These are phyloP conservation scores for Bombus huntii DNA, from an alignment of 1,140 invertebrate species.

Conservation along the genomic window DNA sequence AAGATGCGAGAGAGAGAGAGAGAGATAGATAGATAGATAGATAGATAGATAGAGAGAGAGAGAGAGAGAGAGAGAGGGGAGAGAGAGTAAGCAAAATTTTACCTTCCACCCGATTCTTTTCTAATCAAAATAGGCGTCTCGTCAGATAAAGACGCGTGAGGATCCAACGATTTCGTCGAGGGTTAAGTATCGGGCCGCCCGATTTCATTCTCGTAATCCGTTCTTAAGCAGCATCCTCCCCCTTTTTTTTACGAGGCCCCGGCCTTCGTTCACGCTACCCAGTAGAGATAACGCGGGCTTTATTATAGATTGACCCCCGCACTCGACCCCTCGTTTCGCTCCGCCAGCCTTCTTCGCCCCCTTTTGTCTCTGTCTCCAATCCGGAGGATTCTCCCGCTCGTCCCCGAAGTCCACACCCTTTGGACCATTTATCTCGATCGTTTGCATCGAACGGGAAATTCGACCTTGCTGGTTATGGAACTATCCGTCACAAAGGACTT, in stretches of 20 bases:
- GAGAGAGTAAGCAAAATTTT: not conserved
- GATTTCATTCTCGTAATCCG: conserved; percentile 81
- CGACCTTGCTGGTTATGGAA: conserved; percentile 2
- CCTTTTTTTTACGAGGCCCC: conserved; percentile 79
- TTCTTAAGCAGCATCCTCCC: conserved; percentile 78
- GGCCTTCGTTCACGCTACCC: conserved; percentile 77
- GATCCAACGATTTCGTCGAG: conserved; percentile 19
- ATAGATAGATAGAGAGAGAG: too few relatives aligned
- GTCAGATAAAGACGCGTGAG: conserved; percentile 19
- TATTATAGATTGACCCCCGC: conserved; percentile 82
- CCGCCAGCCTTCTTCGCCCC: conserved; percentile 47
- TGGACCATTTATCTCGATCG: conserved; percentile 79
- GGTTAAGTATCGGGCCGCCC: conserved; percentile 69
- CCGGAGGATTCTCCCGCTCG: conserved; percentile 51
- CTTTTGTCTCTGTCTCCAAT: conserved; percentile 59
- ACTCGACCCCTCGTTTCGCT: conserved; percentile 73
- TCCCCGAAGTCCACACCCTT: conserved; percentile 59
- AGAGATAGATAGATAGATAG: too few relatives aligned
- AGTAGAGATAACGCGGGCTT: conserved; percentile 78
- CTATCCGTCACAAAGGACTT: conserved; percentile 11
- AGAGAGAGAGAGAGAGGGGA: too few relatives aligned
- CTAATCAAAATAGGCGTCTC: conserved; percentile 37
- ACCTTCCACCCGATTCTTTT: not conserved
- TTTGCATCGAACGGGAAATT: conserved; percentile 74
- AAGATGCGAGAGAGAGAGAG: not conserved